phyloP scores from a whole-genome alignment of 2,888 invertebrate genomes.

The Coleophora flavipennella region DNA sequence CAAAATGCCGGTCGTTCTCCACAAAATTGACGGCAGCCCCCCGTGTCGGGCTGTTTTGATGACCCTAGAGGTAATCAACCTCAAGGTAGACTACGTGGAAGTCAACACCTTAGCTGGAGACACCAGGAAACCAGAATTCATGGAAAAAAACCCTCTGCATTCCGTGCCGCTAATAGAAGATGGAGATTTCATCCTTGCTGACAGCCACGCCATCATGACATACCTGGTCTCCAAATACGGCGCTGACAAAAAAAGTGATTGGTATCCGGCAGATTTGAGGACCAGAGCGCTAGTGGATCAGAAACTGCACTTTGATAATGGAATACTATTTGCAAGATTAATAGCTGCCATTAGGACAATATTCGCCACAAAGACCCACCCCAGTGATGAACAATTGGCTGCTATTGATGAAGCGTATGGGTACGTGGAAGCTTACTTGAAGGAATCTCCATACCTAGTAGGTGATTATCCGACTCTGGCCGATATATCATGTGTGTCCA shows the following conservation, averaged over 20 bases:
- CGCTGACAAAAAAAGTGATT: conserved; percentile 22
- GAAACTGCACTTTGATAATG: conserved; percentile 28
- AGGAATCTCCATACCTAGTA: conserved; percentile 23
- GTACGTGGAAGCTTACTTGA: conserved; percentile 30
- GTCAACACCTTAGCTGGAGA: conserved; percentile 21
- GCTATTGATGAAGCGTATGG: conserved; percentile 26
- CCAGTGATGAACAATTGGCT: conserved; percentile 16
- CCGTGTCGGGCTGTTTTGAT: conserved; percentile 29
- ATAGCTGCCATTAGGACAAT: conserved; percentile 11
- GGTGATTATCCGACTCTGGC: conserved; percentile 30
- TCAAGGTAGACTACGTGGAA: conserved; percentile 21
- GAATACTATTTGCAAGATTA: conserved; percentile 21
- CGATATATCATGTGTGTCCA: conserved; percentile 29
- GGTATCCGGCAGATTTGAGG: conserved; percentile 30
- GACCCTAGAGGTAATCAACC: conserved; percentile 26
- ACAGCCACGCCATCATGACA: conserved; percentile 36
- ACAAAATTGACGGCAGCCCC: conserved; percentile 27
- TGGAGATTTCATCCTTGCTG: conserved; percentile 28
- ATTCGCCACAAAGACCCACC: conserved; percentile 11
- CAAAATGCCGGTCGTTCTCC: conserved; percentile 27
- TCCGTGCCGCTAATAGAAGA: conserved; percentile 35
- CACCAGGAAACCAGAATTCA: conserved; percentile 24
- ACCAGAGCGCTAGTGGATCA: conserved; percentile 29
- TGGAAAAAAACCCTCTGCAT: conserved; percentile 33
- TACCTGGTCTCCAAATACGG: conserved; percentile 39